Base-by-base conservation (phyloP, 2,113 vertebrate species). In the Lipophrys pholis region DNA sequence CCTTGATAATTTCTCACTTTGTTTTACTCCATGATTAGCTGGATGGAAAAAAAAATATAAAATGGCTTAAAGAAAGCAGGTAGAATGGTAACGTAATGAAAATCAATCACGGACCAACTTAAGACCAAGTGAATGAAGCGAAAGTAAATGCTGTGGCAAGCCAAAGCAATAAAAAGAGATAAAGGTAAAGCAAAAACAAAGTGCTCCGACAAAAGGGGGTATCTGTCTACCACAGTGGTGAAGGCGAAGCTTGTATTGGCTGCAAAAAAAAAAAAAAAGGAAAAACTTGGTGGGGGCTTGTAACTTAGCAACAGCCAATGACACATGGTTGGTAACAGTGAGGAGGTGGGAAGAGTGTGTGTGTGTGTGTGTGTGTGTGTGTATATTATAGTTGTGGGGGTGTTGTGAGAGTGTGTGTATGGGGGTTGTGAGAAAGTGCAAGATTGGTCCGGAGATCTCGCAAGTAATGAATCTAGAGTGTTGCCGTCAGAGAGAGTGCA, bases 271-370 rank as follows among this genome's bases (percentile, higher is more conserved):
- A 51, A 54, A 50, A 42, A 68, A 36, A 30, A 30, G 21, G 21
- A 30, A 30, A 42, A 69, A 78, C 68, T 76, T 85, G 81, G 79
- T 84, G 77, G 82, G 78, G 83, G 83, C 85, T 39, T 77, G 91
- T 92, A 90, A 80, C 89, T 86, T 87, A 91, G 91, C 91, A 92
- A 92, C 91, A 83, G 61, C 81, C 84, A 91, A 87, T 91, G 83
- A 87, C 63, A 85, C 80, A 81, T 67, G 58, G 82, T 68, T 87
- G 87, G 79, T 88, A 89, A 84, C 80, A 89, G 84, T 73, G 86
- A 90, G 87, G 87, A 87, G 84, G 88, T 90, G 82, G 89, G 80
- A 78, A 83, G 80, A 76, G 49, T 39, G 55, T 62, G 67, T 63
- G 67, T 77, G 52, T 69, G 51, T 65, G 72, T 73, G 80, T 79